phyloP scores from a whole-genome alignment of 2,113 vertebrate genomes.

The Phyllostomus discolor region DNA sequence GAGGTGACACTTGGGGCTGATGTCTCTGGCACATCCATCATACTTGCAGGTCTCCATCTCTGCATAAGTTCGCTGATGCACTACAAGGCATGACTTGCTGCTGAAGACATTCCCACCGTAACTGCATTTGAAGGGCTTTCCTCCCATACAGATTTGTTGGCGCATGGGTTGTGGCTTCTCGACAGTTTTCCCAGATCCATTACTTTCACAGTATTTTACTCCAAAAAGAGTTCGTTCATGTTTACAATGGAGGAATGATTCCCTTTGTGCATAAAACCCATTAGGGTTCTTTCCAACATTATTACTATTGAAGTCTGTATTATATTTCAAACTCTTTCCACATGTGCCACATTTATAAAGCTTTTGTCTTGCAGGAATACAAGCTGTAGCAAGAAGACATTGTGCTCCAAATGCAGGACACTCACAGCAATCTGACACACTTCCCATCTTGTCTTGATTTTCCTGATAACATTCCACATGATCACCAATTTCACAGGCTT shows the following conservation, averaged over 20 bases:
- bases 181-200: background rate
- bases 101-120: slow-evolving; percentile 11
- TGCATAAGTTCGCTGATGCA: background rate
- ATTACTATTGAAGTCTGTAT: background rate
- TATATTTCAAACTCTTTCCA: slow-evolving; percentile 26
- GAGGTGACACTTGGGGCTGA: background rate
- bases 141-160: background rate
- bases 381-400: background rate
- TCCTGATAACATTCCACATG: background rate
- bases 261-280: background rate
- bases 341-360: background rate
- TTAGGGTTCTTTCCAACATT: background rate
- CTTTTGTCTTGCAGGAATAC: background rate
- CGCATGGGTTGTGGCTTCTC: background rate
- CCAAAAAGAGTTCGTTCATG: background rate
- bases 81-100: background rate
- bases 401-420: background rate
- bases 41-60: background rate
- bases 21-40: background rate
- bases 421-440: background rate
- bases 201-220: background rate
- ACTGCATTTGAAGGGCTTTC: background rate
- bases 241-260: background rate
- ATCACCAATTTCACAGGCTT: background rate
- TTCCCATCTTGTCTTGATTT: background rate